Conservation (phyloP, 2,888 invertebrate genomes). For the Lepidochrysops patricia region DNA sequence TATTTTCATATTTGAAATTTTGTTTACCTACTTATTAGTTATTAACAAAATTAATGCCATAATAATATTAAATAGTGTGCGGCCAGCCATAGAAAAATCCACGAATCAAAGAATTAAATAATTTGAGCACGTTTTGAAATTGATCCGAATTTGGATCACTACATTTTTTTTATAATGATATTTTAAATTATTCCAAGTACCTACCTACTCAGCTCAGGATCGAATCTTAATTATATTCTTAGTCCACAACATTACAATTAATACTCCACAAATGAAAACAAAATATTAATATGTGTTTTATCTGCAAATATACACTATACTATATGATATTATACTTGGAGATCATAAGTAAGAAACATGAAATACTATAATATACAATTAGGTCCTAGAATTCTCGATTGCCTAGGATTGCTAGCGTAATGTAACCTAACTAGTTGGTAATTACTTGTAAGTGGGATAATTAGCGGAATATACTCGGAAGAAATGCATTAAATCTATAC, state of each 20-base stretch:
- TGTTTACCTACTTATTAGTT: too few relatives aligned
- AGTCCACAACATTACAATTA: too few relatives aligned
- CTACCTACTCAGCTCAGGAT: too few relatives aligned
- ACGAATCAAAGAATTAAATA: too few relatives aligned
- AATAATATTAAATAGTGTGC: background rate
- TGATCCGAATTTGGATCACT: too few relatives aligned
- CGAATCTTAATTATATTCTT: too few relatives aligned
- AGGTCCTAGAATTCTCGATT: background rate
- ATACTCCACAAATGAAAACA: too few relatives aligned
- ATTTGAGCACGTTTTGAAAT: too few relatives aligned
- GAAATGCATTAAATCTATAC: background rate
- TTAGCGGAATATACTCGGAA: background rate
- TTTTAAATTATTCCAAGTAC: too few relatives aligned
- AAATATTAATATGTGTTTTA: background rate
- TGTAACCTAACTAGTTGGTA: slow-evolving; percentile 1
- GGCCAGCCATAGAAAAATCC: background rate
- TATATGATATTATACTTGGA: background rate
- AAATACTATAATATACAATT: background rate
- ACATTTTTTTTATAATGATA: too few relatives aligned
- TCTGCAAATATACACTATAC: background rate
- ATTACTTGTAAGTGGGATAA: background rate
- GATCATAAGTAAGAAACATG: background rate
- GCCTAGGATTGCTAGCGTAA: background rate
- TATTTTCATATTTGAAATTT: too few relatives aligned
- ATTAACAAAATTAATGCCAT: too few relatives aligned